Evolutionary conservation across 2,113 vertebrate species (phyloP), one percentile per base, ranked within the genome.

Genomic region (Copsychus sechellarum): DNA sequence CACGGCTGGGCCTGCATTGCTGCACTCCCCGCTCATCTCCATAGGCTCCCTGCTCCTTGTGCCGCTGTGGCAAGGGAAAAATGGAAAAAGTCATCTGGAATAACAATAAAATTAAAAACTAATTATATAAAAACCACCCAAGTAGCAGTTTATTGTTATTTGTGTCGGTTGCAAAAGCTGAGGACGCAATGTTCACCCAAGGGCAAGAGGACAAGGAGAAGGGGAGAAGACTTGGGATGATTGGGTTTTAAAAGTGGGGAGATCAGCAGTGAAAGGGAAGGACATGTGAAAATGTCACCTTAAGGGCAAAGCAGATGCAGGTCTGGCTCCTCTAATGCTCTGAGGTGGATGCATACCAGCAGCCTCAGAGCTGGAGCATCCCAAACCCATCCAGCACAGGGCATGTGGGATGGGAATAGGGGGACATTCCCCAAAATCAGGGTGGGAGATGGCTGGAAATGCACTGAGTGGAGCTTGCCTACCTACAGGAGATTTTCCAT

Each of bases 51-150:
- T 22, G 84, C 96, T 97, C 91, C 15, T 90, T 77, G 58, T 86
- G 97, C 96, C 62, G 95, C 97, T 97, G 98, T 97, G 98, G 98
- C 98, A 84, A 97, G 98, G 97, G 96, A 97, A 90, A 95, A 77
- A 94, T 95, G 97, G 98, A 91, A 99, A 99, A 99, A 99, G 99
- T 99, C 98, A 99, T 98, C 98, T 98, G 98, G 97, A 98, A 98
- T 64, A 96, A 97, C 95, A 97, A 96, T 80, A 97, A 98, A 90
- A 90, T 71, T 36, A 97, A 84, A 82, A 97, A 65, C 40, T 22
- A 12, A 64, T 88, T 25, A 23, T 66, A 20, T n/a, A 71, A 86
- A 25, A 83, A 15, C 0, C 33, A 50, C 42, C 43, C 70, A 54
- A 74, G 94, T 58, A 94, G 96, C 93, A 90, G 96, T 94, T 98